Base-by-base conservation (phyloP, 1,140 invertebrate genomes). In the Nylanderia fulva region DNA sequence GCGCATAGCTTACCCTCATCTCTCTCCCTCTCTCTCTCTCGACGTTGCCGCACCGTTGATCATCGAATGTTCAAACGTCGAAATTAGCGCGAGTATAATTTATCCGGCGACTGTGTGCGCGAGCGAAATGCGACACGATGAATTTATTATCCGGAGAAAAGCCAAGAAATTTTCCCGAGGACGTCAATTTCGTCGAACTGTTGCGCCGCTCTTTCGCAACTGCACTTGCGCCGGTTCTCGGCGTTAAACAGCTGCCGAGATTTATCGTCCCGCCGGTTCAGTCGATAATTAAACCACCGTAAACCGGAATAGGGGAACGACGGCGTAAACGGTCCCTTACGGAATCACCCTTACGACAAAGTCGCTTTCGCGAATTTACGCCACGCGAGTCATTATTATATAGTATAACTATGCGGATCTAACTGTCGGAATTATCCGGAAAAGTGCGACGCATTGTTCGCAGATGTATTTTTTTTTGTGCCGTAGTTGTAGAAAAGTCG, bases 271-370 rank as follows among this genome's bases (percentile, higher is more conserved):
- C 84, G 75, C 85, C 89, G 15, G 48, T 69, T 72, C 63, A 92
- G 88, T 89, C 91, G 90, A 94, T 94, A 94, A 94, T 94, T 94
- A 94, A 94, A 94, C 89, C 92, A 91, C 90, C 90, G 92, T 93
- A 92, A 92, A 90, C 86, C 80, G 86, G 76, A 56, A 68, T 61
- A 75, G 77, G 72, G 11, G 54, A 75, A 18, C 15, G 29, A 58
- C n/a, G 76, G 64, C 61, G 82, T 82, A 72, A 88, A 88, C 90
- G 88, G 64, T 75, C 88, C 85, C 61, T 88, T 86, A n/a, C n/a
- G 85, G 24, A 72, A 71, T n/a, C 21, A 66, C 33, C 86, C 48
- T 68, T 61, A 60, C 24, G 13, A 54, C 61, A 21, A 64, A 91
- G 86, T 24, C 75, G 42, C 85, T 33, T 48, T 7, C 9, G 72